phyloP scores from a whole-genome alignment of 2,888 invertebrate species.

The Oscheius sp. region DNA sequence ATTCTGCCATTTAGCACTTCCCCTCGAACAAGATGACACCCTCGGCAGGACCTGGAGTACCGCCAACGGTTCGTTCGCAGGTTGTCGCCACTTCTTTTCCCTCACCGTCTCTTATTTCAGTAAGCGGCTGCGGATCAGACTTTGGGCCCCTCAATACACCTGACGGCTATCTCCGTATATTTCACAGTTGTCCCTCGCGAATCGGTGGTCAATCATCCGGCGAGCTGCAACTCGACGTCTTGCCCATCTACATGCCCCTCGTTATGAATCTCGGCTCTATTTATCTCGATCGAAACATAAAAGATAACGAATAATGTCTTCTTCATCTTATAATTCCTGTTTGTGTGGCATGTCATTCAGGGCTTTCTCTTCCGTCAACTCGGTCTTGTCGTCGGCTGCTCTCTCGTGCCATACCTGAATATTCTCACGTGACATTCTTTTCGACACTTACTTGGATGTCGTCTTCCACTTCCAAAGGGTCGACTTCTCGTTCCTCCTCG shows the following conservation, averaged over 20 bases:
- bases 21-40: slow-evolving; percentile 55
- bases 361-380: slow-evolving; percentile 23
- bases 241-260: slow-evolving; percentile 52
- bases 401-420: slow-evolving; percentile 31
- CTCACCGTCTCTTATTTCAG: slow-evolving; percentile 29
- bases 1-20: slow-evolving; percentile 42
- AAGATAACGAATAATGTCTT: neutral
- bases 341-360: slow-evolving; percentile 30
- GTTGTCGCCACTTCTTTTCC: slow-evolving; percentile 12
- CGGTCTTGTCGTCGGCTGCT: slow-evolving; percentile 5
- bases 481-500: slow-evolving; percentile 17
- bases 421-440: neutral
- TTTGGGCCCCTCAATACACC: slow-evolving; percentile 60
- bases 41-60: slow-evolving; percentile 58
- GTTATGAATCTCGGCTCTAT: slow-evolving; percentile 52
- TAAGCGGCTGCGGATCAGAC: slow-evolving; percentile 59
- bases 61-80: slow-evolving; percentile 43
- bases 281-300: slow-evolving; percentile 46
- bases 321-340: slow-evolving; percentile 8
- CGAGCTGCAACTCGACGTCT: slow-evolving; percentile 46
- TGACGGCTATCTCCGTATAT: slow-evolving; percentile 53
- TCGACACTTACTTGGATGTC: slow-evolving; percentile 21
- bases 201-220: neutral
- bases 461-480: slow-evolving; percentile 31
- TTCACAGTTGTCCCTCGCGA: slow-evolving; percentile 50